Evolutionary conservation across 2,888 invertebrate species (phyloP), one percentile per base, ranked within the genome.

Genomic region (Ptycholaimellus sp.): DNA sequence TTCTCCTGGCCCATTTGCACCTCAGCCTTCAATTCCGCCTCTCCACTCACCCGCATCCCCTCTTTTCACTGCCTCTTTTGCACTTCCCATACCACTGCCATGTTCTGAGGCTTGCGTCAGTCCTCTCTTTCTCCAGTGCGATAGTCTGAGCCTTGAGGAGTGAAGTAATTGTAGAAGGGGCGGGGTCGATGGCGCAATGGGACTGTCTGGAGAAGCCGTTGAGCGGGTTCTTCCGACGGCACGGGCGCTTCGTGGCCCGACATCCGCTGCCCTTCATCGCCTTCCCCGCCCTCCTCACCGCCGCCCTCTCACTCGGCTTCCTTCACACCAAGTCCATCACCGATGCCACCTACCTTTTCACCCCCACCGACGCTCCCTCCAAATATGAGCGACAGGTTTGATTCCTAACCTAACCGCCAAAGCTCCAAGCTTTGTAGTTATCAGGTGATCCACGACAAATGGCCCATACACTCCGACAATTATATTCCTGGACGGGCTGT

Each of bases 401-500:
- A n/a, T n/a, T n/a, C n/a, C n/a, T n/a, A n/a, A n/a, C n/a, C n/a
- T n/a, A n/a, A n/a, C n/a, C n/a, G n/a, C n/a, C n/a, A n/a, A n/a
- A n/a, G n/a, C n/a, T n/a, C n/a, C n/a, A n/a, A n/a, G n/a, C n/a
- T n/a, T n/a, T n/a, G n/a, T n/a, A n/a, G n/a, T n/a, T n/a, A n/a
- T n/a, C 46, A 51, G 40, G 41, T 48, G 22, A 49, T 55, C 28
- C 53, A 57, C 40, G 53, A 55, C 34, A 48, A 52, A 32, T 55
- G 56, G 56, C 56, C 56, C 25, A 40, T 54, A n/a, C 42, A 46
- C 32, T 47, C 51, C 30, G 49, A 51, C 35, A 51, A 48, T 34
- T 56, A 53, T 44, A 49, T 57, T 20, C 56, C 56, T 16, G 55
- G 55, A 28, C 39, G 54, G 21, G 48, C 55, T n/a, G 56, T 56